Percentiles rank a stretch among this genome's conserved stretches.
These are phyloP conservation scores for Trichomycterus rosablanca DNA, from an alignment of 2,113 vertebrate species.

Conservation along the genomic window DNA sequence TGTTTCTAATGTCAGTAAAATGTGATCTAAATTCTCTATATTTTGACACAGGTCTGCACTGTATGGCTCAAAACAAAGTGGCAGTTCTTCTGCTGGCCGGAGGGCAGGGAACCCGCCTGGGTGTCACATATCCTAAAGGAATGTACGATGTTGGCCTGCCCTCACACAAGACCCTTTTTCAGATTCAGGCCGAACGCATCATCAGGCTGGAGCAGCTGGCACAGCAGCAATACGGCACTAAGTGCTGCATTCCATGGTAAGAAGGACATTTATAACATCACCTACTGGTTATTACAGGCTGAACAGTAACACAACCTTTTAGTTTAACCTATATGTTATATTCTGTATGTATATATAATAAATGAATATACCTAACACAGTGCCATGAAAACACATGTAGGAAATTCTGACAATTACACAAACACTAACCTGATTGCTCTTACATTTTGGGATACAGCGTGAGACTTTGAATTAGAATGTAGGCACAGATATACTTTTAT, in stretches of 20 bases:
- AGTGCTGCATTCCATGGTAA: slow-evolving; percentile 88
- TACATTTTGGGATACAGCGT: too few species aligned
- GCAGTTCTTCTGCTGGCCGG: slow-evolving; percentile 86
- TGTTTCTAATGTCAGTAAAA: neutral
- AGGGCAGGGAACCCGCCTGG: slow-evolving; percentile 90
- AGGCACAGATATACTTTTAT: too few species aligned
- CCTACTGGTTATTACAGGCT: too few species aligned
- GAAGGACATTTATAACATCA: slow-evolving; percentile 31
- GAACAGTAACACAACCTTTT: too few species aligned
- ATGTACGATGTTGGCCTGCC: slow-evolving; percentile 94
- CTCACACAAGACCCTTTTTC: slow-evolving; percentile 94
- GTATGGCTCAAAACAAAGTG: slow-evolving; percentile 81
- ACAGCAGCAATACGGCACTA: slow-evolving; percentile 65
- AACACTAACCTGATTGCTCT: too few species aligned
- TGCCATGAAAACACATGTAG: too few species aligned
- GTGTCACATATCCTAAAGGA: slow-evolving; percentile 90
- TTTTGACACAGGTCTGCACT: slow-evolving; percentile 68
- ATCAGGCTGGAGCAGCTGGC: slow-evolving; percentile 82
- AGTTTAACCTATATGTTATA: too few species aligned
- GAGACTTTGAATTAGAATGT: too few species aligned
- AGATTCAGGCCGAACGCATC: slow-evolving; percentile 93
- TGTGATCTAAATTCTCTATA: neutral
- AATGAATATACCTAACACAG: too few species aligned
- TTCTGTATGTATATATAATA: too few species aligned
- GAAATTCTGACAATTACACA: too few species aligned